Evolutionary conservation across 2,797 vertebrate species (phyloP).

Genomic region (Anguilla marmorata): DNA sequence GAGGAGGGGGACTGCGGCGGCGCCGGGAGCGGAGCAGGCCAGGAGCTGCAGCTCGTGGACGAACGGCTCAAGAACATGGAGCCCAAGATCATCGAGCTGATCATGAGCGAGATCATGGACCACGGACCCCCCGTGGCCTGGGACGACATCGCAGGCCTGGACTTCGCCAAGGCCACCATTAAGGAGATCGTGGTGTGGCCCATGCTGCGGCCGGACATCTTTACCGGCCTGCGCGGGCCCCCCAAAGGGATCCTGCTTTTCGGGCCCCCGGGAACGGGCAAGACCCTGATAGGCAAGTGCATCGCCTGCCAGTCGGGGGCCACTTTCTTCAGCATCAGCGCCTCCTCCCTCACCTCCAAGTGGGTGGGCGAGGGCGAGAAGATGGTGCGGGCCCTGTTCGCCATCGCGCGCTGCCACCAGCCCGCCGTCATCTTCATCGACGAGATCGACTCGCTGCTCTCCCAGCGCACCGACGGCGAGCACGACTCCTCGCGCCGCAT

Average conservation of each 20-base stretch:
- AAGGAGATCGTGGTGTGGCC: conserved; percentile 99
- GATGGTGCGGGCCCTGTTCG: conserved; percentile 92
- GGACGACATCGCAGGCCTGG: conserved; percentile 95
- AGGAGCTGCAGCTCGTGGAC: conserved; percentile 70
- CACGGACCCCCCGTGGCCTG: conserved; percentile 87
- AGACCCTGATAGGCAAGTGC: conserved; percentile 97
- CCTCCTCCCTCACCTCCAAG: conserved; percentile 94
- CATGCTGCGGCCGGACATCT: conserved; percentile 96
- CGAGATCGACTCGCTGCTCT: conserved; percentile 94
- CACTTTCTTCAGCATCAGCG: conserved; percentile 98
- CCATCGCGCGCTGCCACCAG: conserved; percentile 91
- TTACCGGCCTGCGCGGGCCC: conserved; percentile 90
- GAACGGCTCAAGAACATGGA: conserved; percentile 90
- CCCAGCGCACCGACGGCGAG: conserved; percentile 91
- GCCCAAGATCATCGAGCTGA: conserved; percentile 92
- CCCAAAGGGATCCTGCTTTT: conserved; percentile 96
- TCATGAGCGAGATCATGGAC: conserved; percentile 97
- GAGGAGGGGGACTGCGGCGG: conserved; percentile 67
- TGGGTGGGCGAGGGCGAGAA: conserved; percentile 99
- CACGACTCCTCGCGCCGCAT: conserved; percentile 94
- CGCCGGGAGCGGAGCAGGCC: conserved; percentile 14
- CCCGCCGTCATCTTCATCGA: conserved; percentile 97
- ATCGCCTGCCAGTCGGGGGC: conserved; percentile 95
- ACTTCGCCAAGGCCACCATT: conserved; percentile 94
- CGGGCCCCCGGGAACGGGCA: conserved; percentile 94